phyloP scores from a whole-genome alignment of 92 coral and sea anemone genomes.

The Heteractis magnifica region DNA sequence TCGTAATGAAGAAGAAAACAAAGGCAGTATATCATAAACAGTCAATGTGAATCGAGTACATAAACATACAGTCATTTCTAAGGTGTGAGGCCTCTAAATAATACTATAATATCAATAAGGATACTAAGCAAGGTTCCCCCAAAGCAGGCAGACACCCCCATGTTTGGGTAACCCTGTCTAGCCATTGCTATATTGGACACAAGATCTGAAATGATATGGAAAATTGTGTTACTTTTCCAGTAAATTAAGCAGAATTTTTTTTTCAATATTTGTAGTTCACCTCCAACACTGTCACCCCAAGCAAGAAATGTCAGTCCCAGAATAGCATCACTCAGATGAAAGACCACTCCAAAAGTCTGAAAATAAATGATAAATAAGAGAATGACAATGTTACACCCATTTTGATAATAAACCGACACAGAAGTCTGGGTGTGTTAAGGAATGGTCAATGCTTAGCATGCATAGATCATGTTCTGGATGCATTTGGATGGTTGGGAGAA shows the following conservation, averaged over 20 bases:
- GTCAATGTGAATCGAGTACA: too few relatives aligned
- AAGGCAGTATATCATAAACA: too few relatives aligned
- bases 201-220: conserved; percentile 47
- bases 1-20: too few relatives aligned
- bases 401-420: background rate
- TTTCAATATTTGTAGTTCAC: conserved; percentile 16
- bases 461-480: too few relatives aligned
- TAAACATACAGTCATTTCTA: background rate
- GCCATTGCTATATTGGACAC: conserved; percentile 85
- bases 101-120: conserved; percentile 45
- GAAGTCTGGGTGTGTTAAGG: too few relatives aligned
- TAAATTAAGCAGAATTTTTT: too few relatives aligned
- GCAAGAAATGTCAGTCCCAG: conserved; percentile 95
- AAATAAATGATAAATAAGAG: conserved; percentile 12
- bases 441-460: too few relatives aligned
- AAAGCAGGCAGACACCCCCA: conserved; percentile 96
- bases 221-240: background rate
- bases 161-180: conserved; percentile 85
- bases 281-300: conserved; percentile 98
- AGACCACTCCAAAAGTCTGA: conserved; percentile 90
- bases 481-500: too few relatives aligned
- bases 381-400: too few relatives aligned
- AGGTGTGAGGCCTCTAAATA: background rate
- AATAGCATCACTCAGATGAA: conserved; percentile 78
- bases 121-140: conserved; percentile 98